Conservation (phyloP, 1,140 invertebrate species). For the Schmidtea mediterranea region DNA sequence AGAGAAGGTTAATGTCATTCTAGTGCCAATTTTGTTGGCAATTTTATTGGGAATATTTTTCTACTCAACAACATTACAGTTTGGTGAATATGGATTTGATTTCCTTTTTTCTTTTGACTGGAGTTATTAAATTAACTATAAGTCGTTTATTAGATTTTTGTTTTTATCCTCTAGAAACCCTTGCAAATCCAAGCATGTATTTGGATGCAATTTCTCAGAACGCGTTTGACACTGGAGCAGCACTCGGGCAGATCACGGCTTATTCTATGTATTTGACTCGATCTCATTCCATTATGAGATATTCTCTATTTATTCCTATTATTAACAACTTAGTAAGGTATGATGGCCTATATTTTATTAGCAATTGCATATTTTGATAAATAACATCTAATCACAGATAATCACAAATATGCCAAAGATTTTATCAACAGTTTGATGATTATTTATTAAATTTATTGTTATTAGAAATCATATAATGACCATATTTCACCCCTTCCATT, state of each 20-base stretch:
- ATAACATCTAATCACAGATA: too few relatives aligned
- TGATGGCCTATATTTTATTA: too few relatives aligned
- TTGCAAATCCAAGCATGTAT: constrained; percentile 15
- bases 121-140: constrained; percentile 12
- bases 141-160: constrained; percentile 3
- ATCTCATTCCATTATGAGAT: constrained; percentile 15
- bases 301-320: constrained; percentile 13
- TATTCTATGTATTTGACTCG: constrained; percentile 17
- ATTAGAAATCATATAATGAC: too few relatives aligned
- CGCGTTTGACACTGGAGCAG: constrained; percentile 21
- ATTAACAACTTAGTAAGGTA: constrained; percentile 19
- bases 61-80: constrained; percentile 15
- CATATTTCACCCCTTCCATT: too few relatives aligned
- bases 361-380: too few relatives aligned
- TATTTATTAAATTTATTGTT: too few relatives aligned
- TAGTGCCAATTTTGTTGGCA: constrained; percentile 16
- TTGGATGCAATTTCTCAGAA: constrained; percentile 20
- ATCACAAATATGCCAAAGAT: too few relatives aligned
- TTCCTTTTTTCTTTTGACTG: constrained; percentile 18
- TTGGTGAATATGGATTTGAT: constrained; percentile 14
- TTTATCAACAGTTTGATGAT: too few relatives aligned
- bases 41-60: constrained; percentile 18
- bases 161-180: too few relatives aligned
- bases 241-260: constrained; percentile 15
- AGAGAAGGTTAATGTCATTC: constrained; percentile 18